Evolutionary conservation across 2,888 invertebrate genomes (phyloP).

Genomic region (Ormyrus pomaceus): DNA sequence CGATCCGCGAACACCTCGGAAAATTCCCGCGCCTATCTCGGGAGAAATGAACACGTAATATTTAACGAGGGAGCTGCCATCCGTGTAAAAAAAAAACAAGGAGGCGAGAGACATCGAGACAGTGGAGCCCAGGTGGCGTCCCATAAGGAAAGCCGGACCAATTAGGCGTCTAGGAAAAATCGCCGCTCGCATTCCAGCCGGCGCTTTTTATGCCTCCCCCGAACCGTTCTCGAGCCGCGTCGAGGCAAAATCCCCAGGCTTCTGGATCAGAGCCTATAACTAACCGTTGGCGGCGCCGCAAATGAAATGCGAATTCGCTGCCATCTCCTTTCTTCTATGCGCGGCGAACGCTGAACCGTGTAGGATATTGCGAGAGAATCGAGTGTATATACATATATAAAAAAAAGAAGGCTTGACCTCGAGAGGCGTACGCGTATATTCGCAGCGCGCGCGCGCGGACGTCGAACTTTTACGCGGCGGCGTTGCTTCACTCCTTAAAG

Average conservation of each 20-base stretch:
- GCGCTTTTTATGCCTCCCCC: background rate
- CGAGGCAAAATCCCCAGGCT: background rate
- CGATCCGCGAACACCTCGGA: too few species aligned
- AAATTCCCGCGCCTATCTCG: background rate
- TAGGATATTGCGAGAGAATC: background rate
- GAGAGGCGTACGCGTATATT: background rate
- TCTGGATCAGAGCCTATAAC: conserved; percentile 35
- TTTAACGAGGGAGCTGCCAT: conserved; percentile 29
- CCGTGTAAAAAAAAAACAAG: conserved; percentile 9
- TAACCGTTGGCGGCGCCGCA: conserved; percentile 26
- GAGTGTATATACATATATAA: background rate
- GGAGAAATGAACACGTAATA: conserved; percentile 49
- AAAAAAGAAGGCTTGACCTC: conserved; percentile 1
- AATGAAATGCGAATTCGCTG: conserved; percentile 14
- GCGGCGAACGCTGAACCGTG: background rate
- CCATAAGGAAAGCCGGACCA: conserved; percentile 34
- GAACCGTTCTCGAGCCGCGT: too few species aligned
- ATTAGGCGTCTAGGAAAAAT: conserved; percentile 40
- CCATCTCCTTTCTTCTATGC: background rate
- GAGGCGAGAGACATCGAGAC: conserved; percentile 14
- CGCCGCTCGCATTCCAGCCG: conserved; percentile 28
- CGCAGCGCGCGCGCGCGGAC: background rate
- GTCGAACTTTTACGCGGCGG: conserved; percentile 6
- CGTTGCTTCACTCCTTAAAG: background rate
- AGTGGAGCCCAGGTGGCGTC: conserved; percentile 7